Base-by-base conservation (phyloP, 1,140 invertebrate genomes). In the Reticulitermes speratus region DNA sequence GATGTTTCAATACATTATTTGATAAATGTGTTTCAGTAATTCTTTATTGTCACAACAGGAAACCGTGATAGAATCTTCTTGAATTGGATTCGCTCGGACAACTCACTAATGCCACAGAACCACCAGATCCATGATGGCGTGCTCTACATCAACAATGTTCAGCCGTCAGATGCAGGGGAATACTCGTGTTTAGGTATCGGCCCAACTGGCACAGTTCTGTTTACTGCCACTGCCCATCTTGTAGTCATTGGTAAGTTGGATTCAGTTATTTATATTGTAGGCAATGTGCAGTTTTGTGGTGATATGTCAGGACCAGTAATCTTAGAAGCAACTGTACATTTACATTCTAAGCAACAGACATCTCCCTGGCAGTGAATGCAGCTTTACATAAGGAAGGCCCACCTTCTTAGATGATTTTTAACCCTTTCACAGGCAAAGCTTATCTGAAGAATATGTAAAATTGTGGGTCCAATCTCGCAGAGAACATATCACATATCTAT, bases 151-250 rank as follows among this genome's bases (percentile, higher is more conserved):
- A 91, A 92, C 12, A 90, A 92, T 44, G 94, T 96, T 0, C 91
- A 93, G 83, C 90, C 92, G 82, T 92, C 94, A 59, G 95, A 95
- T 87, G 93, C 94, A 52, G 97, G 97, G 12, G 92, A 94, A 87
- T 99, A 99, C 89, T 92, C 94, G 52, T 98, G 97, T 90, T 90
- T 93, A 48, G 94, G 94, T 5, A 89, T 93, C 25, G 92, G 93
- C 87, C 87, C 89, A 32, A 91, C 91, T 14, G 90, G 91, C 88
- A 91, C 87, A 90, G 92, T 88, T 89, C 89, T 89, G 88, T 90
- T 90, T 88, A 91, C 90, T 84, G 91, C 92, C 0, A 92, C 91
- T 86, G 91, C 93, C n/a, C 90, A 91, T 83, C 89, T 95, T 8
- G 90, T 91, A 89, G 92, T 95, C 65, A 89, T 93, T 85, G 92